Conservation (phyloP, 2,888 invertebrate species). For the Drosophila sordidula region DNA sequence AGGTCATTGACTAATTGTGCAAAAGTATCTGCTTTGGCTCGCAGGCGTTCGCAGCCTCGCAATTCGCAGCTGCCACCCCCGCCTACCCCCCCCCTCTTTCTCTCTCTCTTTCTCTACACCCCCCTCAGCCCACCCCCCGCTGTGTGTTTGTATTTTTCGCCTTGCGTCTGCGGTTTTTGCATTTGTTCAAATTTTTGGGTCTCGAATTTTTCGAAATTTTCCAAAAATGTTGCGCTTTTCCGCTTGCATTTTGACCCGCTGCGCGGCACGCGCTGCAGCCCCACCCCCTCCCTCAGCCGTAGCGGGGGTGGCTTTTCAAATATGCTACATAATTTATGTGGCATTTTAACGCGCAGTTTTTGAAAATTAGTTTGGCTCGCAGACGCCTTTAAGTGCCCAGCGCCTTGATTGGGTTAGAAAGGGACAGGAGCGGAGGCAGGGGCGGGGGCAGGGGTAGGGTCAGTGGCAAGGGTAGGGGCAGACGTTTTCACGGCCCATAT, state of each 20-base stretch:
- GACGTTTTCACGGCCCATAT: slow-evolving; percentile 46
- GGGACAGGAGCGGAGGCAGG: not conserved
- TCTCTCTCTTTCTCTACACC: no score
- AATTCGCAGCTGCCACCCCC: slow-evolving; percentile 14
- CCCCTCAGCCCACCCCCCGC: not conserved
- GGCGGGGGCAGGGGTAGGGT: not conserved
- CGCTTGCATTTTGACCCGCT: slow-evolving; percentile 42
- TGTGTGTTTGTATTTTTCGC: slow-evolving; percentile 1
- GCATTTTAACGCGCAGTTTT: slow-evolving; percentile 71
- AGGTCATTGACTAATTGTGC: slow-evolving; percentile 81
- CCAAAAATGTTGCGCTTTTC: slow-evolving; percentile 30
- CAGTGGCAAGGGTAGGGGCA: not conserved
- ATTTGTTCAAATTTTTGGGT: slow-evolving; percentile 30
- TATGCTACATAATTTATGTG: slow-evolving; percentile 75
- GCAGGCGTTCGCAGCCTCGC: not conserved
- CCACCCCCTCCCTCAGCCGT: not conserved
- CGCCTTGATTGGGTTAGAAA: slow-evolving; percentile 42
- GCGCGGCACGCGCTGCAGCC: slow-evolving; percentile 47
- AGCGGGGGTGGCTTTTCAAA: slow-evolving; percentile 52
- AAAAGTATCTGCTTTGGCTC: slow-evolving; percentile 50
- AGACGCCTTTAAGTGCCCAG: slow-evolving; percentile 49
- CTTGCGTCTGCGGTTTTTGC: slow-evolving; percentile 52
- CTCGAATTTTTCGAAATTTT: slow-evolving; percentile 18
- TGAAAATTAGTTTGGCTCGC: slow-evolving; percentile 60
- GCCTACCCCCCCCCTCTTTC: not conserved